Evolutionary conservation across 2,113 vertebrate species (phyloP).

Genomic region (Brevimyrus niger): DNA sequence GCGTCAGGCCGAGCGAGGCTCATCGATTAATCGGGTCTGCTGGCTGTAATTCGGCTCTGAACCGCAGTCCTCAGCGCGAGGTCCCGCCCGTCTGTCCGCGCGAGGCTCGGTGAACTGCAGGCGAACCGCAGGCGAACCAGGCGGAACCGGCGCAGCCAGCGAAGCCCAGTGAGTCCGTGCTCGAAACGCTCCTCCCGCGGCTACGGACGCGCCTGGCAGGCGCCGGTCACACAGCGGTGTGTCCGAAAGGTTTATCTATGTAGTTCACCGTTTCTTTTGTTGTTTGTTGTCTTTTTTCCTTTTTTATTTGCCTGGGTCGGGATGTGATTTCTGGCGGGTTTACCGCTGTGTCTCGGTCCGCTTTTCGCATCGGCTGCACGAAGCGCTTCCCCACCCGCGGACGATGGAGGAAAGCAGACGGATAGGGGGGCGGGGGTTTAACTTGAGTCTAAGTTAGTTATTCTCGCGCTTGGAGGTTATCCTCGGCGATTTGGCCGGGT

Average conservation of each 20-base stretch:
- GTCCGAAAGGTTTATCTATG: slow-evolving; percentile 19
- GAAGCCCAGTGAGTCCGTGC: slow-evolving; percentile 51
- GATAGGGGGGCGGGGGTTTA: background rate
- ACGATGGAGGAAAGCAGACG: background rate
- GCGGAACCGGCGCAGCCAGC: slow-evolving; percentile 45
- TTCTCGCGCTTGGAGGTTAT: background rate
- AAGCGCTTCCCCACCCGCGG: background rate
- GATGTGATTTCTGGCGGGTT: slow-evolving; percentile 42
- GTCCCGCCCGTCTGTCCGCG: slow-evolving; percentile 50
- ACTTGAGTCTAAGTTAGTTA: slow-evolving; percentile 5
- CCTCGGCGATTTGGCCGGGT: slow-evolving; percentile 2
- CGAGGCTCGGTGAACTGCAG: slow-evolving; percentile 42
- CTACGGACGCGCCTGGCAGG: background rate
- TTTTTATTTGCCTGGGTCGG: slow-evolving; percentile 38
- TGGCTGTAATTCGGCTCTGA: slow-evolving; percentile 15
- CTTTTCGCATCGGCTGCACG: slow-evolving; percentile 8
- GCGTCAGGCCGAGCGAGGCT: background rate
- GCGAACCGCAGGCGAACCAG: slow-evolving; percentile 50
- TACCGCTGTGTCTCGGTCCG: slow-evolving; percentile 33
- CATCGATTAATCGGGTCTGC: slow-evolving; percentile 23
- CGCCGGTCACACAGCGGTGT: background rate
- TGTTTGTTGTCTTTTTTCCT: slow-evolving; percentile 26
- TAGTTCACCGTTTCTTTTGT: slow-evolving; percentile 41
- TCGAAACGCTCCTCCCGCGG: background rate
- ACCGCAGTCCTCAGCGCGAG: slow-evolving; percentile 28